phyloP scores from a whole-genome alignment of 1,140 invertebrate genomes.

The Ceratitis capitata region DNA sequence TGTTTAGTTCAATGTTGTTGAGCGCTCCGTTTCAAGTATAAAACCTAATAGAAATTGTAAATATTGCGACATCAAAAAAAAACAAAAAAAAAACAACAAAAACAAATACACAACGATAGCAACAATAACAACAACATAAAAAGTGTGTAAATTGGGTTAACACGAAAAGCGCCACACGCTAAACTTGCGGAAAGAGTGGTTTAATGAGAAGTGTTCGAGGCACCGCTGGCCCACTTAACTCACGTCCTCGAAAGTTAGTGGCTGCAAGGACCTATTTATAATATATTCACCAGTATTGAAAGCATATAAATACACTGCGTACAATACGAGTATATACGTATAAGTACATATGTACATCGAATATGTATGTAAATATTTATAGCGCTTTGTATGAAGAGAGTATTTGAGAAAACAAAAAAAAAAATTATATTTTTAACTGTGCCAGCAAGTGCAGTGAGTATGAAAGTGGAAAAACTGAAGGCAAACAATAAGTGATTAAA shows the following conservation, averaged over 20 bases:
- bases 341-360: not conserved
- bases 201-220: conserved; percentile 33
- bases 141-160: conserved; percentile 22
- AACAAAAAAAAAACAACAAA: not conserved
- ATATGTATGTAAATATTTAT: not conserved
- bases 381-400: not conserved
- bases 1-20: not conserved
- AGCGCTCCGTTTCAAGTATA: not conserved
- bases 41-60: not conserved
- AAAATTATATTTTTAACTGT: not conserved
- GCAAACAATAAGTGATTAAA: conserved; percentile 20
- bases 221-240: conserved; percentile 27
- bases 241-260: conserved; percentile 11
- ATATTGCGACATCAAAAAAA: not conserved
- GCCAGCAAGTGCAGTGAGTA: not conserved
- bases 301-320: not conserved
- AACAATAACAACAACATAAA: not conserved
- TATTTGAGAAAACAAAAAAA: not conserved
- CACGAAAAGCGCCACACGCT: conserved; percentile 8
- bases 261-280: not conserved
- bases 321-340: not conserved
- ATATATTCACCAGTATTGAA: not conserved
- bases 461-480: not conserved
- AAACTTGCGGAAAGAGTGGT: conserved; percentile 4
- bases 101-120: not conserved